Evolutionary conservation across 2,113 vertebrate species (phyloP).

Genomic region (Varanus salvator): DNA sequence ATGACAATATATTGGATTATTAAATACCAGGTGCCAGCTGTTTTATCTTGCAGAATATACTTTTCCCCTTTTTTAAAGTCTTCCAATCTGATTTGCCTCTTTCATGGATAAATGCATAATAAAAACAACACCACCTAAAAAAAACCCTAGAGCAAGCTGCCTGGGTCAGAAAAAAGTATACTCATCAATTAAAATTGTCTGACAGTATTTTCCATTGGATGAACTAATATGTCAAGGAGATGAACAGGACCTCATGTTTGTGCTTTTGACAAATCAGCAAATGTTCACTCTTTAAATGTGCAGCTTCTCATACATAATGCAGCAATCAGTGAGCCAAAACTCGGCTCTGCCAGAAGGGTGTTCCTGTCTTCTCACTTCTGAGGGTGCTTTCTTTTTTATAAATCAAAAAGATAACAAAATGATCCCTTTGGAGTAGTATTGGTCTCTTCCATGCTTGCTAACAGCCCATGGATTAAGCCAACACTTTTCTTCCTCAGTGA

Average conservation of each 20-base stretch:
- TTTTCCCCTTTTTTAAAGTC: neutral
- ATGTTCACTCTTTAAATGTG: conserved; percentile 89
- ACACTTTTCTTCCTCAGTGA: neutral
- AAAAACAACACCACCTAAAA: neutral
- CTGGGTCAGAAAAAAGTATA: conserved; percentile 69
- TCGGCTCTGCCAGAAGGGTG: conserved; percentile 55
- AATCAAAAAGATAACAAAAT: conserved; percentile 56
- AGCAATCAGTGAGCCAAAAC: conserved; percentile 69
- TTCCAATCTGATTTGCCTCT: conserved; percentile 29
- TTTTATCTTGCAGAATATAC: neutral
- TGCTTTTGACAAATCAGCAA: conserved; percentile 92
- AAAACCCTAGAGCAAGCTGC: conserved; percentile 30
- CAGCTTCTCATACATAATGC: conserved; percentile 88
- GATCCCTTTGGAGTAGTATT: neutral
- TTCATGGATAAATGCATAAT: conserved; percentile 8
- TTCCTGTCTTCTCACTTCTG: conserved; percentile 35
- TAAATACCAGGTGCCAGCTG: neutral
- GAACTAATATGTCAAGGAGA: conserved; percentile 86
- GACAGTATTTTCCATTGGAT: conserved; percentile 80
- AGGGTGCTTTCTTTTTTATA: conserved; percentile 19
- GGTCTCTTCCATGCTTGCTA: neutral
- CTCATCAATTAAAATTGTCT: conserved; percentile 84
- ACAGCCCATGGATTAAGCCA: neutral
- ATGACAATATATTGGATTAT: conserved; percentile 14
- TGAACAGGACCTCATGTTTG: conserved; percentile 84